Evolutionary conservation across 2,113 vertebrate genomes (phyloP).

Genomic region (Rhea pennata): DNA sequence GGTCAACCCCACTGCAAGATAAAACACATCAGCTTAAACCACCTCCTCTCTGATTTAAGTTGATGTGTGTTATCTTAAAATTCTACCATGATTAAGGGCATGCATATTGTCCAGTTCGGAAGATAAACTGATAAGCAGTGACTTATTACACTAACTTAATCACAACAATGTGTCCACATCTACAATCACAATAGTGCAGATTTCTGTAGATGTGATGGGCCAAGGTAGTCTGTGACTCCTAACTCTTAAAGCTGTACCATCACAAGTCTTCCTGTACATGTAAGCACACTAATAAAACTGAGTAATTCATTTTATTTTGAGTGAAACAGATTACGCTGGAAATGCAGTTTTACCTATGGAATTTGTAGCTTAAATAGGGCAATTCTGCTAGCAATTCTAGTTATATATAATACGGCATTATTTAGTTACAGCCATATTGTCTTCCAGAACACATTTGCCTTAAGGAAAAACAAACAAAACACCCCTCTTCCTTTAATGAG

Average conservation of each 20-base stretch:
- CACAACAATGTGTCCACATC: not conserved
- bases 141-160: not conserved
- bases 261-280: not conserved
- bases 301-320: not conserved
- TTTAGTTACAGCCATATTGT: not conserved
- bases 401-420: not conserved
- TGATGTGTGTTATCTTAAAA: not conserved
- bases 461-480: not conserved
- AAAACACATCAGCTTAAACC: not conserved
- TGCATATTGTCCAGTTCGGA: not conserved
- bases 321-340: not conserved
- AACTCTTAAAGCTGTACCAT: not conserved
- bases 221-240: not conserved
- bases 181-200: not conserved
- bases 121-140: not conserved
- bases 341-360: not conserved
- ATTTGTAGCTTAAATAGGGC: not conserved
- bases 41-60: not conserved
- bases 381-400: not conserved
- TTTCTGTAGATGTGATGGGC: not conserved
- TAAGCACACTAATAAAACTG: not conserved
- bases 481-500: not conserved
- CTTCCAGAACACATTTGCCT: not conserved
- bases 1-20: not conserved
- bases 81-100: not conserved